These are phyloP conservation scores for Chionodraco myersi DNA, from an alignment of 2,113 vertebrate species.

Conservation along the genomic window DNA sequence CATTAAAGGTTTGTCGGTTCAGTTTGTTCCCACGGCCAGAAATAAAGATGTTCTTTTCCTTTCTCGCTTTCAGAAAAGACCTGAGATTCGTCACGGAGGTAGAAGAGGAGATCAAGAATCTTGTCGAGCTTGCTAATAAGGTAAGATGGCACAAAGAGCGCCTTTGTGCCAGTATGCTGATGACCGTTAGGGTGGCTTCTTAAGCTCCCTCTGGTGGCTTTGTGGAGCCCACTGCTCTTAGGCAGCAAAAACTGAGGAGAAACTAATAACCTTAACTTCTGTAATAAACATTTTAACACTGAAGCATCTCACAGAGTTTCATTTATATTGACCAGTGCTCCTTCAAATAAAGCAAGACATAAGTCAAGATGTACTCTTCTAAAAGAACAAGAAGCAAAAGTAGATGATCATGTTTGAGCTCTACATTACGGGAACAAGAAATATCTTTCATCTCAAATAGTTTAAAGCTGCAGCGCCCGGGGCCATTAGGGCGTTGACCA, in stretches of 20 bases:
- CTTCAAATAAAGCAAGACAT: too few species aligned
- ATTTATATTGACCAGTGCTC: too few species aligned
- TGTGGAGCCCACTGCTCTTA: background rate
- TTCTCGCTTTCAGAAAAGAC: conserved; percentile 89
- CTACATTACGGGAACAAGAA: too few species aligned
- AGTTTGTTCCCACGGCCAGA: background rate
- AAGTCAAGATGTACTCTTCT: too few species aligned
- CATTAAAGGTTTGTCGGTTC: background rate
- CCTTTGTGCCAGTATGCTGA: background rate
- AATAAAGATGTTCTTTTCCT: background rate
- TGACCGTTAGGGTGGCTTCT: background rate
- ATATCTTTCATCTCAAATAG: too few species aligned
- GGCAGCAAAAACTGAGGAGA: background rate
- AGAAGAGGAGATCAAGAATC: conserved; percentile 93
- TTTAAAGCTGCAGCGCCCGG: too few species aligned
- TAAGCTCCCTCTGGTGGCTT: conserved; percentile 43
- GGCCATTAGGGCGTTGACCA: too few species aligned
- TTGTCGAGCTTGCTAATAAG: conserved; percentile 95
- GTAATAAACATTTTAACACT: background rate
- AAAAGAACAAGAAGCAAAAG: too few species aligned
- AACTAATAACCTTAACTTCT: background rate
- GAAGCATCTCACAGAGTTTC: too few species aligned
- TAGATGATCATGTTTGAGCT: too few species aligned
- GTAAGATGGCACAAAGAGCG: conserved; percentile 73
- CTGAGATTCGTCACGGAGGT: conserved; percentile 94